Conservation (phyloP, 1,140 invertebrate genomes). For the Lepidurus apus region DNA sequence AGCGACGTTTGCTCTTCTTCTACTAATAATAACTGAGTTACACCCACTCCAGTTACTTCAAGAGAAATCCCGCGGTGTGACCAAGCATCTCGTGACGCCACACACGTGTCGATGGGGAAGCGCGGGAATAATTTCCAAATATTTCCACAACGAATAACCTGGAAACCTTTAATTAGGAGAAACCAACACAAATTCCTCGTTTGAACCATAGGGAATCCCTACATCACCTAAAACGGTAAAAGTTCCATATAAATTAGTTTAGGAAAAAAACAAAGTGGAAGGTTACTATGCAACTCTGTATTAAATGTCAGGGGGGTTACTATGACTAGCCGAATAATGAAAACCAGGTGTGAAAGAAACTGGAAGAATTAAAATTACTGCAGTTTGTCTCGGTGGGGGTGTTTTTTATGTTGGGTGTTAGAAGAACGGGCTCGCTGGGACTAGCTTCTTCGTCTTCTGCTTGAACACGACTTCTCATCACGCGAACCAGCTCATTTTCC, state of each 20-base stretch:
- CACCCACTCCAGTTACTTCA: too few species aligned
- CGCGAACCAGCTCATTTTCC: conserved; percentile 16
- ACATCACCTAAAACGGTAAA: not conserved
- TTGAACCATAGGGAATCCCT: too few species aligned
- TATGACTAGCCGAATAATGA: not conserved
- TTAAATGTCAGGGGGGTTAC: not conserved
- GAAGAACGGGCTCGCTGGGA: not conserved
- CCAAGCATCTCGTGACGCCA: too few species aligned
- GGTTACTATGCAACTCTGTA: not conserved
- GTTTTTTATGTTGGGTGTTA: not conserved
- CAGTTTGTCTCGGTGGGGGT: not conserved
- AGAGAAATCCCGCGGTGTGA: too few species aligned
- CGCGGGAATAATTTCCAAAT: too few species aligned
- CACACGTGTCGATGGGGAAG: too few species aligned
- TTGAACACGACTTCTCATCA: not conserved
- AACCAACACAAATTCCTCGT: too few species aligned
- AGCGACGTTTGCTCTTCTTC: too few species aligned
- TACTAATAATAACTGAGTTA: too few species aligned
- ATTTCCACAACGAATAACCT: too few species aligned
- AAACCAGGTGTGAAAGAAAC: conserved; percentile 4
- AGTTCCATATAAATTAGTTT: not conserved
- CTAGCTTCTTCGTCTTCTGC: not conserved
- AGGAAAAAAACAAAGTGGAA: not conserved
- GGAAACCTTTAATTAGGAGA: too few species aligned
- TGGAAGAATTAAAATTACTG: not conserved